Evolutionary conservation across 2,797 vertebrate genomes (phyloP).

Genomic region (Lutjanus argentimaculatus): DNA sequence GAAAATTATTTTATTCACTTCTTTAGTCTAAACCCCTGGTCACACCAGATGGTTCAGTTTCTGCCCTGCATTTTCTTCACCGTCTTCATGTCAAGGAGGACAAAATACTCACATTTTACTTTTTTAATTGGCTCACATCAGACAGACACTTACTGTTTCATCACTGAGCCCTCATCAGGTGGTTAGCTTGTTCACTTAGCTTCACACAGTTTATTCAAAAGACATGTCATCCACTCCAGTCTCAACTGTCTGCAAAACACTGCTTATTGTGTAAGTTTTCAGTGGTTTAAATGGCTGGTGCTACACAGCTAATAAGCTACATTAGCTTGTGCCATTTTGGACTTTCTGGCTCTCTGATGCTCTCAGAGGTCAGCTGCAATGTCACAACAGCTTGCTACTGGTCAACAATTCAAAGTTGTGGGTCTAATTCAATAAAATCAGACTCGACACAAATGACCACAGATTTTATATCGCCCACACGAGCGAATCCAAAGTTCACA

Average conservation of each 20-base stretch:
- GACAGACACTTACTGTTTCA: too few species aligned
- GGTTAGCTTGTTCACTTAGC: background rate
- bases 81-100: too few species aligned
- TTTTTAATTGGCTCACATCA: too few species aligned
- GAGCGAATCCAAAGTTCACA: too few species aligned
- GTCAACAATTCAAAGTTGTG: rapidly evolving
- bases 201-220: background rate
- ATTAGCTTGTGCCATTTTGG: background rate
- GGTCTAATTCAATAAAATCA: background rate
- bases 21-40: background rate
- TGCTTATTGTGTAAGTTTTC: background rate
- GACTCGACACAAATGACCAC: background rate
- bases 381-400: background rate
- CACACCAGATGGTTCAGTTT: background rate
- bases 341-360: background rate
- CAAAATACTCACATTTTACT: too few species aligned
- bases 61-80: too few species aligned
- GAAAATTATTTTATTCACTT: too few species aligned
- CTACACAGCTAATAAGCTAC: background rate
- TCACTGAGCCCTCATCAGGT: too few species aligned
- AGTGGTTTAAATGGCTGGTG: background rate
- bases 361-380: background rate
- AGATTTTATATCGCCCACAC: too few species aligned
- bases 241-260: background rate
- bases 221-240: background rate